A percentile compares a stretch with the other conserved stretches of the same genome.
These are phyloP conservation scores for Psophia crepitans DNA, from an alignment of 2,113 vertebrate species.

Conservation along the genomic window DNA sequence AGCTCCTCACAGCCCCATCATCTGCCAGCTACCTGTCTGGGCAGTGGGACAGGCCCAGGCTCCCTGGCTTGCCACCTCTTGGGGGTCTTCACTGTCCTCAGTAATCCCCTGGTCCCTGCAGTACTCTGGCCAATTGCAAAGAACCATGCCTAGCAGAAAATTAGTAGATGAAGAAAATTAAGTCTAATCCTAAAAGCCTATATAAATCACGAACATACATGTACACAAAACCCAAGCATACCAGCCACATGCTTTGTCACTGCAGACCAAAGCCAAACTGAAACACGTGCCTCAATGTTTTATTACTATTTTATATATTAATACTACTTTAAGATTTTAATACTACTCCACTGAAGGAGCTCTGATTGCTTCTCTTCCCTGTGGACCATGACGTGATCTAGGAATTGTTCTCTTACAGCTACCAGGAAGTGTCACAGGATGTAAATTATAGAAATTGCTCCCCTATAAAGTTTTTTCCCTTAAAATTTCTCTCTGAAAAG, in stretches of 20 bases:
- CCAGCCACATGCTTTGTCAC: background rate
- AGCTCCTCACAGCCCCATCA: background rate
- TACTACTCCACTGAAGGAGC: background rate
- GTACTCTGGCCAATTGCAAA: background rate
- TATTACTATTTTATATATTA: background rate
- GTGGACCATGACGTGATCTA: accelerated
- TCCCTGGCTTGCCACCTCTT: accelerated
- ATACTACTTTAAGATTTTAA: background rate
- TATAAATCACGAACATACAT: background rate
- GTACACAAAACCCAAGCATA: background rate
- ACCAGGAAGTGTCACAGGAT: background rate
- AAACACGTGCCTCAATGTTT: background rate
- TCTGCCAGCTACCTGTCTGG: background rate
- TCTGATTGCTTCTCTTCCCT: background rate
- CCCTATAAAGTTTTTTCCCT: background rate
- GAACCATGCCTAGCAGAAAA: background rate
- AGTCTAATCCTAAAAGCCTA: background rate
- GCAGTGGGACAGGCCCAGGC: background rate
- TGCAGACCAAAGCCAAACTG: background rate
- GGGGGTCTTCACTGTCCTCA: accelerated
- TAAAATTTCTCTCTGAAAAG: background rate
- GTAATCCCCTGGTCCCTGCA: accelerated
- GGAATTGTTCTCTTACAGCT: background rate
- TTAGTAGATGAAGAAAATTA: background rate
- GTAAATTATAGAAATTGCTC: background rate